Conservation (phyloP, 2,888 invertebrate species). For the Conistra vaccinii region DNA sequence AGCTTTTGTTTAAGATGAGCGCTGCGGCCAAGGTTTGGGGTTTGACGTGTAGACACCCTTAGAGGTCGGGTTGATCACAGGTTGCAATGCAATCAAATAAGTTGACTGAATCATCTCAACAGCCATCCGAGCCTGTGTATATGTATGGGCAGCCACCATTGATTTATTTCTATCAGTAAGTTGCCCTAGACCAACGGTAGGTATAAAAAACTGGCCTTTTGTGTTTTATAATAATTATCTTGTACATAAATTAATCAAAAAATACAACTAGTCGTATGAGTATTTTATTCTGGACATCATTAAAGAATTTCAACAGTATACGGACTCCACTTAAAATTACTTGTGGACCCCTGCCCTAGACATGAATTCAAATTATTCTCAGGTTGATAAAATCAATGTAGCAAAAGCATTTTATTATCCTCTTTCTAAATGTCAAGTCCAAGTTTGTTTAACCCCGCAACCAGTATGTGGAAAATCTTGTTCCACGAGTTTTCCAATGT, state of each 20-base stretch:
- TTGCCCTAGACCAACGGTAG: background rate
- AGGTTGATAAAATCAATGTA: background rate
- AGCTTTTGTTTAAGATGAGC: too few relatives aligned
- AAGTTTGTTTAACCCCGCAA: background rate
- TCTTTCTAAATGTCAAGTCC: background rate
- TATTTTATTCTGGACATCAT: too few relatives aligned
- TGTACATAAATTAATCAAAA: too few relatives aligned
- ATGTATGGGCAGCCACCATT: background rate
- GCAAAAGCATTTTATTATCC: background rate
- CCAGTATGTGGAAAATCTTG: slow-evolving; percentile 3
- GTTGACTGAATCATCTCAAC: slow-evolving; percentile 20
- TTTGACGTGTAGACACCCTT: background rate
- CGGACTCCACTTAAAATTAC: too few relatives aligned
- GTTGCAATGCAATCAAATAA: slow-evolving; percentile 18
- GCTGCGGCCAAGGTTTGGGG: too few relatives aligned
- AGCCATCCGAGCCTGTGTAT: background rate
- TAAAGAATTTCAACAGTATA: too few relatives aligned
- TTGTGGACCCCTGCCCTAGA: too few relatives aligned
- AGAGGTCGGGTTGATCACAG: background rate
- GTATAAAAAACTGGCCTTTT: too few relatives aligned
- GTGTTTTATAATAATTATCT: too few relatives aligned
- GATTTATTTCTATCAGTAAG: background rate
- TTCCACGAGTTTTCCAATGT: slow-evolving; percentile 5
- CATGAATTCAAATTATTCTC: too few relatives aligned
- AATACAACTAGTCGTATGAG: too few relatives aligned